A percentile compares a stretch with the other conserved stretches of the same genome.
Conservation (phyloP, 1,140 invertebrate species). For the Varroa destructor region DNA sequence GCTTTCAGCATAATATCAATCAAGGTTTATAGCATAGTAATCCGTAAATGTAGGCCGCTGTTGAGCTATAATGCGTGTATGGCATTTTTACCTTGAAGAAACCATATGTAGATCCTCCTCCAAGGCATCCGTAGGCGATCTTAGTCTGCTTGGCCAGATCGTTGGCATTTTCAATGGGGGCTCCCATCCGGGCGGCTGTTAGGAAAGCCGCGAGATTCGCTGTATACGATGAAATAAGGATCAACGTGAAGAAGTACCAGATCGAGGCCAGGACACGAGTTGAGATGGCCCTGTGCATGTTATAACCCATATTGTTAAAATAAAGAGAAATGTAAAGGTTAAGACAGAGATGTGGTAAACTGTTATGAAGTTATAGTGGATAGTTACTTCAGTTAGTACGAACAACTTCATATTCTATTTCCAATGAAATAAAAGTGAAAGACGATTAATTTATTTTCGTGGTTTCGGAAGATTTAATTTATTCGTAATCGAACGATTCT, state of each 20-base stretch:
- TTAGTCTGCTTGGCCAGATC: conserved; percentile 72
- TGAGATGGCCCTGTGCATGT: conserved; percentile 54
- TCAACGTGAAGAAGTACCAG: conserved; percentile 50
- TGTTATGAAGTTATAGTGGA: not conserved
- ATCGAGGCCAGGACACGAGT: conserved; percentile 62
- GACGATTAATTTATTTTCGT: too few relatives aligned
- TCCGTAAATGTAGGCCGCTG: too few relatives aligned
- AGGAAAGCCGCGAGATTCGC: conserved; percentile 49
- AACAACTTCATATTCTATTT: too few relatives aligned
- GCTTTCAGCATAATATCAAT: too few relatives aligned
- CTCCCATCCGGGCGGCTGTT: conserved; percentile 48
- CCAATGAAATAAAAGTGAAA: too few relatives aligned
- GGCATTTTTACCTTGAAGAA: conserved; percentile 62
- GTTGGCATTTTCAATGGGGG: conserved; percentile 70
- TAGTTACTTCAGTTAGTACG: too few relatives aligned
- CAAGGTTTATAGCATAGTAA: too few relatives aligned
- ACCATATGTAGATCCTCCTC: conserved; percentile 73
- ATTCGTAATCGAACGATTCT: too few relatives aligned
- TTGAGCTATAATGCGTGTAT: too few relatives aligned
- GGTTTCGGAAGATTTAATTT: too few relatives aligned
- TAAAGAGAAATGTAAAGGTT: not conserved
- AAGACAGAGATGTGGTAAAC: not conserved
- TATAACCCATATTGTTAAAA: not conserved
- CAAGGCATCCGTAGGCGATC: conserved; percentile 89
- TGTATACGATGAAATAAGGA: conserved; percentile 48